Evolutionary conservation across 2,888 invertebrate species (phyloP).

Genomic region (Ophion slaviceki): DNA sequence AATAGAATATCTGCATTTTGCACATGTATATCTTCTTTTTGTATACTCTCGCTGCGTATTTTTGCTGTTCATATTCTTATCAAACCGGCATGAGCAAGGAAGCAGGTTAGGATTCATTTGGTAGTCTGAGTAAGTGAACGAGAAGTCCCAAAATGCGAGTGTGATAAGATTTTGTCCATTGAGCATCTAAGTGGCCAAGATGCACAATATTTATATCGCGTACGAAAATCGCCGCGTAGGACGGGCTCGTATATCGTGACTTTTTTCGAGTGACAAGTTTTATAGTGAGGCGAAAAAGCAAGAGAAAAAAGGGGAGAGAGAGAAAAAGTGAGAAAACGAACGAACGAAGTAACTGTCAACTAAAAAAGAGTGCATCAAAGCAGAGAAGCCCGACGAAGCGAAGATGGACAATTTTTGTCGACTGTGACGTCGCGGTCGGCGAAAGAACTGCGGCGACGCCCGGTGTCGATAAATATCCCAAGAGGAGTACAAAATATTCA

Average conservation of each 20-base stretch:
- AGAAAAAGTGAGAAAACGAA: constrained; percentile 23
- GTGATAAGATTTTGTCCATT: constrained; percentile 72
- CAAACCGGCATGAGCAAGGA: background rate
- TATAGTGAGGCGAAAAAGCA: constrained; percentile 52
- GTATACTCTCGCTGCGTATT: background rate
- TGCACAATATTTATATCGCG: constrained; percentile 14
- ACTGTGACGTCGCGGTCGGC: constrained; percentile 82
- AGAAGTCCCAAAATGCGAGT: constrained; percentile 52
- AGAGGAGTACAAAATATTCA: constrained; percentile 66
- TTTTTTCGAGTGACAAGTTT: constrained; percentile 57
- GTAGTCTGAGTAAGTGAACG: constrained; percentile 49
- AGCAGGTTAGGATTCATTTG: background rate
- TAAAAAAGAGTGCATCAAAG: constrained; percentile 66
- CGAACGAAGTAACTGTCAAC: constrained; percentile 37
- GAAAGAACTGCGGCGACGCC: constrained; percentile 83
- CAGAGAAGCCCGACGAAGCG: constrained; percentile 67
- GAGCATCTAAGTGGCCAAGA: constrained; percentile 61
- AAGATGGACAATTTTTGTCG: constrained; percentile 82
- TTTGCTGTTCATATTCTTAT: background rate
- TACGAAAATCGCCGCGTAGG: constrained; percentile 23
- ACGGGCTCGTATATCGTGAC: constrained; percentile 32
- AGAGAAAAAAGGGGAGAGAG: constrained; percentile 18
- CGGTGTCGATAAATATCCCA: constrained; percentile 74
- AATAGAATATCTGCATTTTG: background rate
- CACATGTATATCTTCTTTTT: background rate